Conservation (phyloP, 2,888 invertebrate genomes). For the Dryococelus australis region DNA sequence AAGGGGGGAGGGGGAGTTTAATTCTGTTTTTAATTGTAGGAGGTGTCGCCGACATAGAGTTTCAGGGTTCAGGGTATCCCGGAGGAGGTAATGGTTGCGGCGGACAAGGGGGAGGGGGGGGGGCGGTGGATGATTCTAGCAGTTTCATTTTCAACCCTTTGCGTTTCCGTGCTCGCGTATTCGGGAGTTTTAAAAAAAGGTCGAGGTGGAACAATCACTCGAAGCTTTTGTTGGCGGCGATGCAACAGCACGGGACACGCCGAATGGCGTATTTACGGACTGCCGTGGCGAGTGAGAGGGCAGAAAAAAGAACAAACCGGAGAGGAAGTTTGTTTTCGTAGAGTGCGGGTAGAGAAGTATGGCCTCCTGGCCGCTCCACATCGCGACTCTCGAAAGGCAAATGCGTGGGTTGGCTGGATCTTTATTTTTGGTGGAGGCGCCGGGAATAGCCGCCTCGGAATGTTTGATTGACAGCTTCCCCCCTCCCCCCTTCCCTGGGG, state of each 20-base stretch:
- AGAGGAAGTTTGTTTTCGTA: too few species aligned
- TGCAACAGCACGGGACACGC: neutral
- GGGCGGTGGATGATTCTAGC: too few species aligned
- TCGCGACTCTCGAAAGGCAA: neutral
- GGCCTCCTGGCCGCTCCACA: neutral
- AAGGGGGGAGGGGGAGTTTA: too few species aligned
- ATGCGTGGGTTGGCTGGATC: neutral
- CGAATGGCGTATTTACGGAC: neutral
- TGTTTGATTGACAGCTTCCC: neutral
- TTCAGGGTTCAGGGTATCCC: too few species aligned
- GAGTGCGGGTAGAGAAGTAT: too few species aligned
- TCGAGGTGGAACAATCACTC: neutral
- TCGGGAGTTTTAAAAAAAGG: neutral
- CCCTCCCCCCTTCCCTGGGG: neutral
- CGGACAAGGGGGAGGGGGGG: too few species aligned
- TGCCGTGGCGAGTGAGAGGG: too few species aligned
- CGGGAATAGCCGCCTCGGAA: neutral
- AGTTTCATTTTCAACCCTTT: too few species aligned
- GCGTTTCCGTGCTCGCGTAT: neutral
- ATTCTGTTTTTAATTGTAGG: too few species aligned
- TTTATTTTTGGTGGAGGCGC: neutral
- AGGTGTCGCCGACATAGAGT: too few species aligned
- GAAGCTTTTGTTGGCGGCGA: neutral
- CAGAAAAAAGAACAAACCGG: too few species aligned
- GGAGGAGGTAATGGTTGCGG: too few species aligned